A percentile compares a stretch with the other conserved stretches of the same genome.
These are phyloP conservation scores for Fistularia commersonii DNA, from an alignment of 2,797 vertebrate species.

Conservation along the genomic window DNA sequence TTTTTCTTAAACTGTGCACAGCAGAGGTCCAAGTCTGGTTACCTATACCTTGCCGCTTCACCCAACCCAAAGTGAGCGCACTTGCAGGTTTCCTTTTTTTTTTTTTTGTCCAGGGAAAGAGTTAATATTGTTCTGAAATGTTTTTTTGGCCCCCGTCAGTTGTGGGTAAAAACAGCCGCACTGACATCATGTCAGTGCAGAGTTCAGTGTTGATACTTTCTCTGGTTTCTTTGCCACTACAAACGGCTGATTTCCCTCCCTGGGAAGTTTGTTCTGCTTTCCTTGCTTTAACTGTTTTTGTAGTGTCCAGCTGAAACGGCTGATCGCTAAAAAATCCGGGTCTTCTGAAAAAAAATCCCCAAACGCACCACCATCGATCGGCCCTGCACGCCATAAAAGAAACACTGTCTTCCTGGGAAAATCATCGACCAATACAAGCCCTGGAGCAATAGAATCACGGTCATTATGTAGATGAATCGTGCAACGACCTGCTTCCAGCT, in stretches of 20 bases:
- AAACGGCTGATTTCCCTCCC: neutral
- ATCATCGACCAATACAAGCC: conserved; percentile 6
- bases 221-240: conserved; percentile 1
- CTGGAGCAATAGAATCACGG: conserved; percentile 38
- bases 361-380: conserved; percentile 29
- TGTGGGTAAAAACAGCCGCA: neutral
- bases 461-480: conserved; percentile 45
- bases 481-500: neutral
- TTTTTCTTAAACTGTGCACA: too few relatives aligned
- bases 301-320: too few relatives aligned
- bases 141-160: neutral
- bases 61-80: too few relatives aligned
- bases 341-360: conserved; percentile 26
- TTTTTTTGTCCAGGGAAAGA: too few relatives aligned
- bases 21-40: too few relatives aligned
- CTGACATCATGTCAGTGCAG: conserved; percentile 27
- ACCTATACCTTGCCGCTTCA: too few relatives aligned
- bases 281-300: neutral
- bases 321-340: too few relatives aligned
- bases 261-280: conserved; percentile 1
- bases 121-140: too few relatives aligned
- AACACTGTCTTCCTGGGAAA: conserved; percentile 53
- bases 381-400: conserved; percentile 35
- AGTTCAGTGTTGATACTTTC: conserved; percentile 12
- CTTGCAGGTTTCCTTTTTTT: too few relatives aligned